These are phyloP conservation scores for Sus scrofa DNA, from an alignment of 2,113 vertebrate species.

Conservation along the genomic window DNA sequence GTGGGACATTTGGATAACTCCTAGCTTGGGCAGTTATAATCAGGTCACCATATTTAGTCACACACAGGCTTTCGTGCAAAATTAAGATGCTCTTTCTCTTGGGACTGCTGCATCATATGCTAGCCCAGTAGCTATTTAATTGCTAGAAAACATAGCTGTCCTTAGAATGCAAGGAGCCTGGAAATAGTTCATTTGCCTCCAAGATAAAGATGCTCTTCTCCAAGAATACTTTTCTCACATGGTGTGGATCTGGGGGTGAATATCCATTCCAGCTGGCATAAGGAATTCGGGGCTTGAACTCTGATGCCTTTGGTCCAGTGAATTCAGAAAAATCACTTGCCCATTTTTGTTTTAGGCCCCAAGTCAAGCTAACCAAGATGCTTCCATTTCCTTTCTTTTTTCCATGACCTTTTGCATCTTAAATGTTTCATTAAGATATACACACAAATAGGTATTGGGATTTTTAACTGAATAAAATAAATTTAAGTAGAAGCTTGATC, in stretches of 20 bases:
- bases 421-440: constrained; percentile 40
- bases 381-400: not conserved
- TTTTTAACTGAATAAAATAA: constrained; percentile 49
- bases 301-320: not conserved
- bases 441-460: not conserved
- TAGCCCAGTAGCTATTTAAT: not conserved
- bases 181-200: not conserved
- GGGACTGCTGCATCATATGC: not conserved
- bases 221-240: not conserved
- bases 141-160: not conserved
- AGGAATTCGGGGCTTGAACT: not conserved
- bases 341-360: not conserved
- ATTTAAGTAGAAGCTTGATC: constrained; percentile 41
- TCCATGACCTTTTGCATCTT: not conserved
- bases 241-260: not conserved
- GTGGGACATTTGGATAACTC: not conserved
- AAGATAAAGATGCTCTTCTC: not conserved
- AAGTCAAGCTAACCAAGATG: not conserved
- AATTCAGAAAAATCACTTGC: not conserved
- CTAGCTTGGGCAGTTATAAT: not conserved
- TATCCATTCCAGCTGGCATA: not conserved
- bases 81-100: not conserved
- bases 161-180: not conserved
- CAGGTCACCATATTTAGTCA: not conserved
- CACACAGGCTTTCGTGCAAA: not conserved